These are phyloP conservation scores for Diplodus sargus DNA, from an alignment of 2,797 vertebrate genomes.

Conservation along the genomic window DNA sequence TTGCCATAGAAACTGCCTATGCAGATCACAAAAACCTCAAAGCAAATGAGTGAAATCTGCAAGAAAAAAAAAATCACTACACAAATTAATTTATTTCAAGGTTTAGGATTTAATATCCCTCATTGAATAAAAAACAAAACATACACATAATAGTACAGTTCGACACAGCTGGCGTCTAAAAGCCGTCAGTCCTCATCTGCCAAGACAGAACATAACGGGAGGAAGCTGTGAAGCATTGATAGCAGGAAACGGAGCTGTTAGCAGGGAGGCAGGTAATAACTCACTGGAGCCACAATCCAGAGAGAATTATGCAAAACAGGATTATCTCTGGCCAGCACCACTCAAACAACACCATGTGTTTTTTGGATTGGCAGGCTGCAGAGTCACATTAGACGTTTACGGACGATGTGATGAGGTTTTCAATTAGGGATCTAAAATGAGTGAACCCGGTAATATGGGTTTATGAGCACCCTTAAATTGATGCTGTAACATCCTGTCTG, in stretches of 20 bases:
- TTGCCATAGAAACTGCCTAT: constrained; percentile 22
- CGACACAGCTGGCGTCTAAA: neutral
- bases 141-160: neutral
- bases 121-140: neutral
- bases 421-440: neutral
- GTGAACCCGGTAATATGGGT: neutral
- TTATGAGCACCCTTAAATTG: neutral
- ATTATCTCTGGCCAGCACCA: neutral
- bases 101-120: neutral
- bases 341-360: neutral
- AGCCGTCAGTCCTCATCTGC: constrained; percentile 4
- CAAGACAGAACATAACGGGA: constrained; percentile 2
- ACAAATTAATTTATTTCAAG: neutral
- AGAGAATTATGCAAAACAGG: constrained; percentile 37
- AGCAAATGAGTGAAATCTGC: neutral
- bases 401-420: neutral
- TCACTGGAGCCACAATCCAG: constrained; percentile 7
- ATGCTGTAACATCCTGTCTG: neutral
- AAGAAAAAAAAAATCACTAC: neutral
- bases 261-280: constrained; percentile 3
- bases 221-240: constrained; percentile 6
- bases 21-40: neutral
- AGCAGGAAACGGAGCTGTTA: neutral
- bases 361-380: neutral
- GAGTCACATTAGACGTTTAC: neutral